Conservation (phyloP, 2,113 vertebrate species). For the Synodontis membranacea region DNA sequence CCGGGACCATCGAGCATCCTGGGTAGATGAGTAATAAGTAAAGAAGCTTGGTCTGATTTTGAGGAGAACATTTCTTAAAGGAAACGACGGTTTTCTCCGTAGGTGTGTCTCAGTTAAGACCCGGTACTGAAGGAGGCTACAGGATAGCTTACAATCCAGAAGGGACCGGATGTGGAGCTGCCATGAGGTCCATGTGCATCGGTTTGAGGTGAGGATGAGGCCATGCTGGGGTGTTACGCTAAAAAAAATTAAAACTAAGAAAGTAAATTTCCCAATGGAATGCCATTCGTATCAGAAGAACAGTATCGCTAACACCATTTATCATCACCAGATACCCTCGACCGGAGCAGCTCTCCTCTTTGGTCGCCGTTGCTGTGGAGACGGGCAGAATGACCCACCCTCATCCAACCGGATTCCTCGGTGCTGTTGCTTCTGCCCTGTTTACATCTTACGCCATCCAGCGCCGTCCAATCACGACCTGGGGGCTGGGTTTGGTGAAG, state of each 20-base stretch:
- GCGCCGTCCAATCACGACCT: conserved; percentile 71
- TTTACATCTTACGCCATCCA: conserved; percentile 76
- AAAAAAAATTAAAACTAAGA: no score
- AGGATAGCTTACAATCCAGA: conserved; percentile 75
- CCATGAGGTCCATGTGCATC: conserved; percentile 85
- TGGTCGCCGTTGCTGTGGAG: conserved; percentile 78
- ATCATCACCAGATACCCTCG: conserved; percentile 70
- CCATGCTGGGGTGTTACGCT: neutral
- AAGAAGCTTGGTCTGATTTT: neutral
- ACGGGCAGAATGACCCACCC: conserved; percentile 83
- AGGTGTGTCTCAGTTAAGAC: conserved; percentile 78
- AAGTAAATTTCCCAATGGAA: neutral
- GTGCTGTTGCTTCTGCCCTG: conserved; percentile 75
- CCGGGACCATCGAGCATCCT: conserved; percentile 79
- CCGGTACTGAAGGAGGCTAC: conserved; percentile 72
- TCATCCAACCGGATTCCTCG: conserved; percentile 81
- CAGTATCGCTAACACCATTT: neutral
- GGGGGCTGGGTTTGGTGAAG: conserved; percentile 76
- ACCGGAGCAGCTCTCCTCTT: conserved; percentile 69
- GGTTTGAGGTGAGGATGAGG: conserved; percentile 71
- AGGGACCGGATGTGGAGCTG: conserved; percentile 78
- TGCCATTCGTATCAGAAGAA: neutral
- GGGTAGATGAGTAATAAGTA: conserved; percentile 61
- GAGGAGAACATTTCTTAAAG: conserved; percentile 67
- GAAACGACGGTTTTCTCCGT: neutral